A percentile compares a stretch with the other conserved stretches of the same genome.
phyloP scores from a whole-genome alignment of 2,797 vertebrate genomes.

The Crocidura indochinensis region DNA sequence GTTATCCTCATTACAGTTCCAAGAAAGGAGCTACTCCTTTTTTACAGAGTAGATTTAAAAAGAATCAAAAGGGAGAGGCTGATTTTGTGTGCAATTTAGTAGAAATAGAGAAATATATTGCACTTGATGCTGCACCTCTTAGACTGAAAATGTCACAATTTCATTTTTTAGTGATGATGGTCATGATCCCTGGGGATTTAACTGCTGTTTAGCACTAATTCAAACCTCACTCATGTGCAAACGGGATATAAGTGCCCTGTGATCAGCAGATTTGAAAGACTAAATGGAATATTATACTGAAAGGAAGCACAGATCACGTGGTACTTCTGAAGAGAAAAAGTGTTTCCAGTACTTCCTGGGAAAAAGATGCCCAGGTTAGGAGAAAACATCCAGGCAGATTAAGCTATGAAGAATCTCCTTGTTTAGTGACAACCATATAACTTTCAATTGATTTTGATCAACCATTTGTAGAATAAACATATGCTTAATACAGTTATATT shows the following conservation, averaged over 20 bases:
- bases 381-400: not conserved
- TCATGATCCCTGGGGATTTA: not conserved
- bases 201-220: slow-evolving; percentile 30
- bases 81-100: slow-evolving; percentile 55
- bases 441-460: slow-evolving; percentile 25
- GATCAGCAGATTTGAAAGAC: not conserved
- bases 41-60: slow-evolving; percentile 51
- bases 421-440: too few species aligned
- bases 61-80: slow-evolving; percentile 19
- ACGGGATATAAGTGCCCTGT: not conserved
- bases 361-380: not conserved
- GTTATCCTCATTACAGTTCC: slow-evolving; percentile 42
- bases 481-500: slow-evolving; percentile 16
- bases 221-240: slow-evolving; percentile 4
- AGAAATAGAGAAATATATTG: slow-evolving; percentile 51
- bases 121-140: slow-evolving; percentile 40
- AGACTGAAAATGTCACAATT: slow-evolving; percentile 19
- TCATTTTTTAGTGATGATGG: slow-evolving; percentile 12
- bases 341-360: not conserved
- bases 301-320: not conserved
- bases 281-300: not conserved
- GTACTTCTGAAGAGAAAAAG: not conserved
- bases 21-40: slow-evolving; percentile 58
- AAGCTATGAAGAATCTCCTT: not conserved
- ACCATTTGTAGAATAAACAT: slow-evolving; percentile 13